Evolutionary conservation across 2,797 vertebrate genomes (phyloP), one percentile per base, ranked within the genome.

Genomic region (Iguana delicatissima): DNA sequence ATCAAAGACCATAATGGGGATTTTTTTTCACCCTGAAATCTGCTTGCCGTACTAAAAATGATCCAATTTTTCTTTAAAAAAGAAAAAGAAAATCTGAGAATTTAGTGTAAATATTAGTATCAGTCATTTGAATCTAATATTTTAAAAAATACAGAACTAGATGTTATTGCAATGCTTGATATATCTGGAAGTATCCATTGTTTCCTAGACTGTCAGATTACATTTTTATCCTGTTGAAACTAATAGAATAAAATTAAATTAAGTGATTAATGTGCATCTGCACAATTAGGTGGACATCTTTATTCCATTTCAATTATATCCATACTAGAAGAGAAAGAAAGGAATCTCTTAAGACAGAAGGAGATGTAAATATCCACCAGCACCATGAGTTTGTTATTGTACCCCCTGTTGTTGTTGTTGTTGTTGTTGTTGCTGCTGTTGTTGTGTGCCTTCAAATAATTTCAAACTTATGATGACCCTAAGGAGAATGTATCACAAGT

Each of bases 161-260:
- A 82, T 80, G 50, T 72, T 55, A 57, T 46, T 5, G 22, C 12
- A 20, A 1, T 26, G 52, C 50, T 83, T 83, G 69, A 80, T 42
- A 64, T 74, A 82, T 24, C 52, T 20, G 1, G 2, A 94, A 95
- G 94, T 92, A 8, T 18, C 35, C 22, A 91, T 92, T 91, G 89
- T 59, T 93, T 84, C 86, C 82, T 91, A 94, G 85, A 84, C 90
- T 94, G 93, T 91, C 93, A 94, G 90, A 88, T 94, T 93, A 76
- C 32, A 92, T 94, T 95, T 94, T 90, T 95, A 92, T 92, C 64
- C 76, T 14, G 0, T 84, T 92, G 88, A 92, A 94, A 82, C 72
- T 94, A 94, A 95, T 87, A 91, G 86, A 86, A 85, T 94, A 91
- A 84, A 86, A 87, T 95, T 95, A 92, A 97, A 96, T 95, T 91